Evolutionary conservation across 2,113 vertebrate species (phyloP), one percentile per base, ranked within the genome.

Genomic region (Sylvilagus bachmani): DNA sequence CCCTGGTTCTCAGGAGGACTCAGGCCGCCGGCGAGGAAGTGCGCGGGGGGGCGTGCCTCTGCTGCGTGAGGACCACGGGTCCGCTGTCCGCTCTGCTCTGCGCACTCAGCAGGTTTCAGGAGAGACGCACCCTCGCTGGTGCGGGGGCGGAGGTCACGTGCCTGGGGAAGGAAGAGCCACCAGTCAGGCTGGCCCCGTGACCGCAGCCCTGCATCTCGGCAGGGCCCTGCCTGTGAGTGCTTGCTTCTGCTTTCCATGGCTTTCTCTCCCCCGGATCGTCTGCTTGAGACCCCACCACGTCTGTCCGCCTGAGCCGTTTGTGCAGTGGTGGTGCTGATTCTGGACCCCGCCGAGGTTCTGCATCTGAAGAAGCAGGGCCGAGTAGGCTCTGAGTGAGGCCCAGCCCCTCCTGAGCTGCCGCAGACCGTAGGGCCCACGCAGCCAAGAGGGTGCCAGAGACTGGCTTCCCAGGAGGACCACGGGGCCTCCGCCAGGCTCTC

Each of bases 171-270:
- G 55, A 64, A 84, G 75, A 75, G 44, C 53, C n/a, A 78, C 36
- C 16, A 4, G 3, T 4, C 79, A 13, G 55, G 61, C 44, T 64
- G 33, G 36, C n/a, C 58, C 75, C 29, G 33, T 61, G 16, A 19
- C 21, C 29, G 67, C 13, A 1, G 36, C 49, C 21, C 12, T 79
- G 36, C 33, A 27, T 51, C 27, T 84, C 16, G 1, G 69, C 78
- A 66, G 24, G 64, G 12, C 58, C 5, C 10, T 78, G 25, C 64
- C 74, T 55, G 16, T 70, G 66, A 83, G 44, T 70, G 14, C 10
- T 66, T 64, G 24, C 86, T 94, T 93, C 87, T 89, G 61, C 74
- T 95, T 95, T 95, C 74, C 16, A 1, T 62, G 55, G 31, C 70
- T 66, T 1, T 81, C 24, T 77, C 70, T 61, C 44, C 8, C 19